These are phyloP conservation scores for Neomorphus geoffroyi DNA, from an alignment of 2,797 vertebrate genomes.

Conservation along the genomic window DNA sequence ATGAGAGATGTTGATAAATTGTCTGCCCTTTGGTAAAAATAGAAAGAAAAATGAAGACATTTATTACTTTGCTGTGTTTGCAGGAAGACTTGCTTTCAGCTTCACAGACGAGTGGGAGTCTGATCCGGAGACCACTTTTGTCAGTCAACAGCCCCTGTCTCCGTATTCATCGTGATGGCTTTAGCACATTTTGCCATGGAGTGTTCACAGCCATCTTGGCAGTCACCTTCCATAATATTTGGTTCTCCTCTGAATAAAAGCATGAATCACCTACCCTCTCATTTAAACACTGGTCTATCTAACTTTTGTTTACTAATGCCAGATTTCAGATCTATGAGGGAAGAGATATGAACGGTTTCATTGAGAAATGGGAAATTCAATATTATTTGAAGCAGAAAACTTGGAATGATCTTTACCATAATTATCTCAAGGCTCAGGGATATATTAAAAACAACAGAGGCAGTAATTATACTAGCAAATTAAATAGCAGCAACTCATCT, in stretches of 20 bases:
- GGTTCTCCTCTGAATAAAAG: neutral
- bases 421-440: neutral
- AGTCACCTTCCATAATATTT: neutral
- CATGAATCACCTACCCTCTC: neutral
- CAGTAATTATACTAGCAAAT: neutral
- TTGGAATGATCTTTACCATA: neutral
- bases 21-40: constrained; percentile 38
- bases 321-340: neutral
- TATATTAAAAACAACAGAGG: neutral
- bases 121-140: neutral
- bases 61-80: neutral
- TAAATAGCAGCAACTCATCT: neutral
- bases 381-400: neutral
- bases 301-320: neutral
- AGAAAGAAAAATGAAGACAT: neutral
- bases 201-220: neutral
- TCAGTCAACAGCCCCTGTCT: neutral
- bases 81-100: neutral
- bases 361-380: neutral
- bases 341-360: neutral
- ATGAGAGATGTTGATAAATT: constrained; percentile 25
- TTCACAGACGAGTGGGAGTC: neutral
- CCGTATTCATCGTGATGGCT: accelerated
- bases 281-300: neutral
- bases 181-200: neutral